Evolutionary conservation across 2,113 vertebrate genomes (phyloP), one percentile per base, ranked within the genome.

Genomic region (Pedionomus torquatus): DNA sequence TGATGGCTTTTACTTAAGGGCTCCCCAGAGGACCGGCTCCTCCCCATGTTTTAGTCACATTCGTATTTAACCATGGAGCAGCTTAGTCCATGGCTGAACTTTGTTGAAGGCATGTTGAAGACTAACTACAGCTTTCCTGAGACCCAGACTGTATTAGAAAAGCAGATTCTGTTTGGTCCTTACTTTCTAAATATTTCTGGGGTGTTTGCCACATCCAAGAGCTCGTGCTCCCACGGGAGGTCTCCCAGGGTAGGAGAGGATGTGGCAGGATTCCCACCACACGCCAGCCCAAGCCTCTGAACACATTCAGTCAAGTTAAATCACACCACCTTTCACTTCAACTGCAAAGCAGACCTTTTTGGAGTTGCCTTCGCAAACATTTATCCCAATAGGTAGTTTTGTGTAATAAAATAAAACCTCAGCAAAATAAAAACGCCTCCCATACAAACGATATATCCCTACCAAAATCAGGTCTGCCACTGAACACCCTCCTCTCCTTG

Each of bases 351-450:
- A 77, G 72, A 11, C 8, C 60, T 21, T n/a, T 76, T 60, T 78
- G 13, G 48, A 89, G 65, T 52, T 94, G 48, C 48, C 93, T 95
- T 87, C 76, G 77, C 84, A 94, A 93, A 94, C 63, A 89, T 89
- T 95, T 89, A 83, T 95, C 81, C 87, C 89, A 60, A 18, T n/a
- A 37, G 83, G 44, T 84, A 57, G 48, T 48, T 91, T n/a, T 17
- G 5, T 41, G 81, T 61, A 81, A 93, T 91, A 82, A 89, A 95
- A 96, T 78, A 81, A 95, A 94, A 96, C 74, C 57, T 96, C 93
- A 93, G 93, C 83, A 94, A 96, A 95, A 89, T 58, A 75, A 89
- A 95, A 93, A 52, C 79, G 48, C 89, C 82, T 96, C 91, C 87
- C 89, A 69, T 31, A 35, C 24, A 96, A 91, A 89, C 2, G 0